Percentiles rank a stretch among this genome's conserved stretches.
phyloP scores from a whole-genome alignment of 2,888 invertebrate species.

The Drosophila prostipennis region DNA sequence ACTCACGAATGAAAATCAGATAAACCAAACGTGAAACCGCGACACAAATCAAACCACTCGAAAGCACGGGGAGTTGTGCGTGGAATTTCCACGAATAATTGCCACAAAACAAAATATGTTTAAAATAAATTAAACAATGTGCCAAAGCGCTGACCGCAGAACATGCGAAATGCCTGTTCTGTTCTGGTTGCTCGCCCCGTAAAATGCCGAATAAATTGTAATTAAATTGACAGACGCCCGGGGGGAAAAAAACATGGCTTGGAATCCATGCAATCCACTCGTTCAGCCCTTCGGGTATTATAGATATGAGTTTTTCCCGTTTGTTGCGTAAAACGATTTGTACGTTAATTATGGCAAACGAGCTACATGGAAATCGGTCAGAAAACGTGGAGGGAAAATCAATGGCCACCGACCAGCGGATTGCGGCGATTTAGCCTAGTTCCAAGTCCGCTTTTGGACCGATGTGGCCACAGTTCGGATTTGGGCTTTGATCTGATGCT shows the following conservation, averaged over 20 bases:
- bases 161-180: constrained; percentile 50
- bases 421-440: constrained; percentile 61
- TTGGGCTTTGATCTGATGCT: constrained; percentile 18
- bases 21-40: constrained; percentile 43
- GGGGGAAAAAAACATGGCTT: constrained; percentile 13
- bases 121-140: constrained; percentile 73
- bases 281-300: constrained; percentile 1
- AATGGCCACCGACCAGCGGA: constrained; percentile 53
- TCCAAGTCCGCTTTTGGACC: constrained; percentile 15
- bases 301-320: constrained; percentile 23
- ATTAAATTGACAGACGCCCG: constrained; percentile 69
- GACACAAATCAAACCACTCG: constrained; percentile 48
- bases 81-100: constrained; percentile 47
- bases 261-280: constrained; percentile 25
- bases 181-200: constrained; percentile 28
- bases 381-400: constrained; percentile 50
- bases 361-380: constrained; percentile 12
- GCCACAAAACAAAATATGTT: constrained; percentile 62
- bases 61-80: constrained; percentile 5
- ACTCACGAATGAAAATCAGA: constrained; percentile 29
- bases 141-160: constrained; percentile 61
- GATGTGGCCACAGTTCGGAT: constrained; percentile 23
- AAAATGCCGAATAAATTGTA: constrained; percentile 68
- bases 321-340: constrained; percentile 50
- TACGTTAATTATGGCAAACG: constrained; percentile 66